A percentile compares a stretch with the other conserved stretches of the same genome.
phyloP scores from a whole-genome alignment of 2,113 vertebrate genomes.

The Aspidoscelis tigris region DNA sequence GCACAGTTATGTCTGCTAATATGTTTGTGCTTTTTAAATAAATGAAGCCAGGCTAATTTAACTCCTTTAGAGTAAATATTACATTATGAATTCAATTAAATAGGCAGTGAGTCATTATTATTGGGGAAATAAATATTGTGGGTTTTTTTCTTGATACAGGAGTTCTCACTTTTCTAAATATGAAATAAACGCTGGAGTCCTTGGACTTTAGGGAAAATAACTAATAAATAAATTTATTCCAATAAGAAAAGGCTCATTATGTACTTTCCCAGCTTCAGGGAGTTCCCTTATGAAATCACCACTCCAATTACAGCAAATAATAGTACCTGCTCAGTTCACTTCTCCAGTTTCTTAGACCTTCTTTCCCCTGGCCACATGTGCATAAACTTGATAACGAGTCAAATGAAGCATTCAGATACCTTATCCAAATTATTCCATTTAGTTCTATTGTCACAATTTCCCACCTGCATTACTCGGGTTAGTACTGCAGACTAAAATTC shows the following conservation, averaged over 20 bases:
- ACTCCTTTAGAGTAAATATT: conserved; percentile 18
- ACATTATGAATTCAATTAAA: conserved; percentile 2
- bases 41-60: not conserved
- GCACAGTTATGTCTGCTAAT: not conserved
- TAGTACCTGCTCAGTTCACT: not conserved
- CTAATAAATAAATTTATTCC: conserved; percentile 22
- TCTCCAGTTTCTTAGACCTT: conserved; percentile 19
- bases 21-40: not conserved
- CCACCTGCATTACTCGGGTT: not conserved
- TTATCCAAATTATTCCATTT: conserved; percentile 17
- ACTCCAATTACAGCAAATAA: conserved; percentile 29
- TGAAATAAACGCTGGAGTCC: conserved; percentile 22
- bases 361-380: not conserved
- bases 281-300: not conserved
- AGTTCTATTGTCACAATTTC: not conserved
- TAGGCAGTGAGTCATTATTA: not conserved
- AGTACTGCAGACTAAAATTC: not conserved
- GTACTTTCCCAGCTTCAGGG: conserved; percentile 7
- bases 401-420: conserved; percentile 18
- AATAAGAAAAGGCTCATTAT: conserved; percentile 5
- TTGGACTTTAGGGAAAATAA: conserved; percentile 30
- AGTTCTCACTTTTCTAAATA: conserved; percentile 11
- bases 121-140: not conserved
- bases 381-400: conserved; percentile 10
- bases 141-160: not conserved